Percentiles rank a stretch among this genome's conserved stretches.
phyloP scores from a whole-genome alignment of 2,888 invertebrate genomes.

The Hemithea aestivaria region DNA sequence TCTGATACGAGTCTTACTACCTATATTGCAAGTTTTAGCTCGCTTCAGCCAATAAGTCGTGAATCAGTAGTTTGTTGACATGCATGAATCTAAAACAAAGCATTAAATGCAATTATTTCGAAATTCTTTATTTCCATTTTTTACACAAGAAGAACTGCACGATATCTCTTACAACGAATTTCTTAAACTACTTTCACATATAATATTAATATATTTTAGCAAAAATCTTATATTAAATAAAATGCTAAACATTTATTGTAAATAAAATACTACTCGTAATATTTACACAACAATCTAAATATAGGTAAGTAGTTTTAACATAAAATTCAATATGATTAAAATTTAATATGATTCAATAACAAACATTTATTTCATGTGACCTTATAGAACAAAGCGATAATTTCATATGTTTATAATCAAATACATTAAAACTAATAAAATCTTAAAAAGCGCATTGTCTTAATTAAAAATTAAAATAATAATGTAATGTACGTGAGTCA shows the following conservation, averaged over 20 bases:
- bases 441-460: slow-evolving; percentile 35
- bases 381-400: slow-evolving; percentile 38
- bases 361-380: slow-evolving; percentile 44
- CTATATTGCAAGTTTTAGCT: too few relatives aligned
- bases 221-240: slow-evolving; percentile 34
- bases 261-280: slow-evolving; percentile 60
- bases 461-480: slow-evolving; percentile 17
- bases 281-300: slow-evolving; percentile 70
- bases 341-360: slow-evolving; percentile 59
- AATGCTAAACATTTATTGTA: slow-evolving; percentile 56
- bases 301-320: slow-evolving; percentile 48
- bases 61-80: too few relatives aligned
- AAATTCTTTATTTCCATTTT: slow-evolving; percentile 67
- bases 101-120: slow-evolving; percentile 33
- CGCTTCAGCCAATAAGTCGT: too few relatives aligned
- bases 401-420: slow-evolving; percentile 32
- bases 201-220: slow-evolving; percentile 23
- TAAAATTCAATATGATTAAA: slow-evolving; percentile 58
- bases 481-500: not conserved
- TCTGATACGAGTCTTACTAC: too few relatives aligned
- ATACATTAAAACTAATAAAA: slow-evolving; percentile 42
- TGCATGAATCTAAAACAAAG: too few relatives aligned
- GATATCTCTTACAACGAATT: slow-evolving; percentile 56
- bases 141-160: slow-evolving; percentile 66
- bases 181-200: slow-evolving; percentile 54